phyloP scores from a whole-genome alignment of 2,888 invertebrate species.

The Caenorhabditis sinica region DNA sequence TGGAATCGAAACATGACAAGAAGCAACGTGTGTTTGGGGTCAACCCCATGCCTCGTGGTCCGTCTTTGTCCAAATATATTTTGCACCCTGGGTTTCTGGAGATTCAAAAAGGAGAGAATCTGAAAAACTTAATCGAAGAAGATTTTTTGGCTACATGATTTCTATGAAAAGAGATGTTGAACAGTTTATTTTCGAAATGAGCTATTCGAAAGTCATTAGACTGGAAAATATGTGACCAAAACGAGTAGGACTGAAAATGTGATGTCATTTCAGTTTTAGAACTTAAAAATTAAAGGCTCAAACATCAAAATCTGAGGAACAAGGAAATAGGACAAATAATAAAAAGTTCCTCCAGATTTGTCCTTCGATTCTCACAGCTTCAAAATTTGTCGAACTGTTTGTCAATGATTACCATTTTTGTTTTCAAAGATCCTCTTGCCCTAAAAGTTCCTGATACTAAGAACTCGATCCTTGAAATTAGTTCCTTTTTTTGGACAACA shows the following conservation, averaged over 20 bases:
- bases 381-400: background rate
- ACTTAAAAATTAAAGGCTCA: background rate
- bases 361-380: background rate
- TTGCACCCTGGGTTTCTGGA: background rate
- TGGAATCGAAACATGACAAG: constrained; percentile 32
- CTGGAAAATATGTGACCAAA: background rate
- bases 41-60: background rate
- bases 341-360: no score
- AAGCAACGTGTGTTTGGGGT: constrained; percentile 11
- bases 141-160: no score
- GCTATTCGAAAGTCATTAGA: background rate
- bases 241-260: background rate
- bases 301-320: background rate
- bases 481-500: constrained; percentile 3
- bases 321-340: no score
- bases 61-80: constrained; percentile 4
- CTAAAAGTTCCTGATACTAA: background rate
- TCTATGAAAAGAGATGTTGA: background rate
- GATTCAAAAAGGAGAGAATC: background rate
- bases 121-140: background rate
- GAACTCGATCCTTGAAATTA: background rate
- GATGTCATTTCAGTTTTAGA: background rate
- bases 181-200: background rate
- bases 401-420: background rate
- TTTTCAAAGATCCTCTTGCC: background rate